These are phyloP conservation scores for Phoxinus dragarum DNA, from an alignment of 2,797 vertebrate genomes.

Conservation along the genomic window DNA sequence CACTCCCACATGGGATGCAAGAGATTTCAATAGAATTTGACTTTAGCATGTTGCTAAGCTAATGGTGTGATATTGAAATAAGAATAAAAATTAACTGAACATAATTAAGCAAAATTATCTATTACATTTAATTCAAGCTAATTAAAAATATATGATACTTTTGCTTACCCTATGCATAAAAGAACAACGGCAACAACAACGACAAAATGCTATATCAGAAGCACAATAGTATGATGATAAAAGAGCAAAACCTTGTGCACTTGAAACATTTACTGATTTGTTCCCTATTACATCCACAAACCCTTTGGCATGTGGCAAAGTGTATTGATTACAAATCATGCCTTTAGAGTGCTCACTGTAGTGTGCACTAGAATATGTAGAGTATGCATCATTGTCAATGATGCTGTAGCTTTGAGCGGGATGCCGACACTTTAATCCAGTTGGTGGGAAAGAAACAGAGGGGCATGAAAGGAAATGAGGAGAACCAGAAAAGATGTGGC, in stretches of 20 bases:
- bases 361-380: constrained; percentile 55
- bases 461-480: constrained; percentile 44
- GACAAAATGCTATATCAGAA: not conserved
- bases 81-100: not conserved
- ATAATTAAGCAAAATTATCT: not conserved
- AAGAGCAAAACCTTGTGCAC: not conserved
- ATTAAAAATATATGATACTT: not conserved
- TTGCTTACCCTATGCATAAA: not conserved
- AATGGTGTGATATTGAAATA: not conserved
- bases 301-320: not conserved
- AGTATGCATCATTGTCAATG: constrained; percentile 51
- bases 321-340: constrained; percentile 17
- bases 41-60: constrained; percentile 3
- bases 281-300: not conserved
- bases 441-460: constrained; percentile 20
- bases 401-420: not conserved
- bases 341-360: constrained; percentile 9
- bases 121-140: not conserved
- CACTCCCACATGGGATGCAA: not conserved
- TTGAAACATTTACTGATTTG: not conserved
- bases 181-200: not conserved
- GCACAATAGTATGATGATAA: not conserved
- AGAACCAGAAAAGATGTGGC: constrained; percentile 41
- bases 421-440: constrained; percentile 46
- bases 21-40: not conserved